Base-by-base conservation (phyloP, 2,797 vertebrate species). In the Typhlichthys subterraneus region DNA sequence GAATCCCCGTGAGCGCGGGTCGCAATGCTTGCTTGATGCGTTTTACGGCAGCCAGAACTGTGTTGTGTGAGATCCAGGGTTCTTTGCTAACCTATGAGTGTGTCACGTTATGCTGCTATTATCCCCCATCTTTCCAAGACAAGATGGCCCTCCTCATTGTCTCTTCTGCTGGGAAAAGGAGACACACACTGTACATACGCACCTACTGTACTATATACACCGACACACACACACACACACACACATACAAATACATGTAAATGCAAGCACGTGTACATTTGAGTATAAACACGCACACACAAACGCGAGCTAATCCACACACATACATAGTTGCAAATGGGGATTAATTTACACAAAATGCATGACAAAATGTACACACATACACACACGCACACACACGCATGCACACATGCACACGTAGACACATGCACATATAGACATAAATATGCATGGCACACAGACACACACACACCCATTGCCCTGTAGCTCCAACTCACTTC, bases 1-100 rank as follows among this genome's bases (percentile, higher is more conserved):
- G 57, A 80, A 75, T 75, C 72, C 82, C 61, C 63, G 45, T 59
- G 66, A 51, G 69, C 63, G 63, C 65, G 70, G 73, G 77, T 79
- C 59, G 79, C 63, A 12, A 56, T 45, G 54, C 65, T 48, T 3
- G 71, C 15, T 5, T 38, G 0, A 29, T 51, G 71, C 61, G 55
- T 76, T 66, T 72, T 38, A 38, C 33, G 5, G 68, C 61, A 52
- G 67, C 69, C 50, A 63, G 63, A 65, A 81, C 49, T 3, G 19
- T 23, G 19, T 23, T 23, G 19, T 23, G 19, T 23, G 19, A 23
- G 19, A 23, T 23, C 19, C 19, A 23, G 19, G 19, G 19, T 23
- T 23, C 19, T 23, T 23, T 23, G 19, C 19, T 23, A 23, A 23
- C 19, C 19, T 23, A 23, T 23, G 19, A 23, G 19, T 23, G 19